Evolutionary conservation across 2,797 vertebrate genomes (phyloP), one percentile per base, ranked within the genome.

Genomic region (Scomberomorus guttatus): DNA sequence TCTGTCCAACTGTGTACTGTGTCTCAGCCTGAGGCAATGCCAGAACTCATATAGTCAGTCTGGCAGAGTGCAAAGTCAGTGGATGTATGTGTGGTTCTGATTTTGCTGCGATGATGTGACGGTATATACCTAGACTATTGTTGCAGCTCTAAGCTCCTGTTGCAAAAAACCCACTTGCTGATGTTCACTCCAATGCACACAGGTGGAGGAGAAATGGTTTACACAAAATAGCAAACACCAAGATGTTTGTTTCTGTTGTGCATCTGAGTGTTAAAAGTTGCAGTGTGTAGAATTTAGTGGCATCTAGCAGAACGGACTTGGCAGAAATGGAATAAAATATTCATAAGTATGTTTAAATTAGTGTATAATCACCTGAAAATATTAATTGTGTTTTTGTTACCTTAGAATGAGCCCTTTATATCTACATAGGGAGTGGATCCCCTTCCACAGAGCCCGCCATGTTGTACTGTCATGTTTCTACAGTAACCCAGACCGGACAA

Each of bases 191-290:
- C 24, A 34, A 0, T 15, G 51, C 60, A 60, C 39, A 73, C 64
- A 61, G 66, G 69, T 65, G 48, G 24, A 72, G 65, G 46, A 61
- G 44, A 2, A 2, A 52, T 42, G 15, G 67, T 57, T 79, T 71
- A 74, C 27, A 50, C 44, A 14, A 72, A 48, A 51, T 4, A 0
- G 25, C 42, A 65, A 55, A 73, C 13, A 72, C 27, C 75, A 67
- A 24, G 55, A 88, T 50, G 14, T 44, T 70, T 77, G 22, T 42
- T 56, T 44, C 48, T 58, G 24, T 68, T 72, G n/a, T 39, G 55
- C 22, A 52, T 54, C 20, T 65, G 72, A 75, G 61, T 81, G 42
- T 72, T 63, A 74, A n/a, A n/a, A n/a, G n/a, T n/a, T n/a, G n/a
- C n/a, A n/a, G n/a, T n/a, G n/a, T n/a, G n/a, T n/a, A n/a, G n/a